Evolutionary conservation across 92 coral and sea anemone genomes (phyloP).

Genomic region (Paramuricea clavata): DNA sequence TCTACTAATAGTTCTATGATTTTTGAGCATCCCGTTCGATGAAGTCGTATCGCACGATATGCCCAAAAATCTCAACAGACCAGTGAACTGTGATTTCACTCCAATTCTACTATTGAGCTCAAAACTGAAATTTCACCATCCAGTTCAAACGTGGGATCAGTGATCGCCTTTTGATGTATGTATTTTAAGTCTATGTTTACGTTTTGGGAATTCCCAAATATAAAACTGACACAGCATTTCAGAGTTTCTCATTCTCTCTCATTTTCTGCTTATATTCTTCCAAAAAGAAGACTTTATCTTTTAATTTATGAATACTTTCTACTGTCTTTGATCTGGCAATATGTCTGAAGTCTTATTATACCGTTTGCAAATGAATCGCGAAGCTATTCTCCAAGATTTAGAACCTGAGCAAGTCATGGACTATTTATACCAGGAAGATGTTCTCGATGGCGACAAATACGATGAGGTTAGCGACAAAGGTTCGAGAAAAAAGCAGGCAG

Average conservation of each 20-base stretch:
- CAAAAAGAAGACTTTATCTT: neutral
- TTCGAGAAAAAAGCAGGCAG: slow-evolving; percentile 70
- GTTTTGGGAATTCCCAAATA: neutral
- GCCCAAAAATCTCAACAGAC: too few relatives aligned
- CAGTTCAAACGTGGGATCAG: neutral
- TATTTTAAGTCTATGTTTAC: neutral
- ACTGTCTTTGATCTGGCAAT: neutral
- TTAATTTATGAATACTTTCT: neutral
- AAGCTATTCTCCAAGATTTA: slow-evolving; percentile 66
- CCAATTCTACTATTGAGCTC: too few relatives aligned
- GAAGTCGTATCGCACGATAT: too few relatives aligned
- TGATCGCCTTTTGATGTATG: neutral
- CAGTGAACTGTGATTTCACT: too few relatives aligned
- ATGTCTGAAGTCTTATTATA: slow-evolving; percentile 36
- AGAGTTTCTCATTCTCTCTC: neutral
- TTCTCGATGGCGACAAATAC: slow-evolving; percentile 82
- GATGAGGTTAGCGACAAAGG: slow-evolving; percentile 76
- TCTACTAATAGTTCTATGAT: too few relatives aligned
- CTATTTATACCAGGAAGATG: slow-evolving; percentile 81
- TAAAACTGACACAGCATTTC: slow-evolving; percentile 5
- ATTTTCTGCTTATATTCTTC: neutral
- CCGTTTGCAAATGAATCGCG: slow-evolving; percentile 71
- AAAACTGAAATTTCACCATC: neutral
- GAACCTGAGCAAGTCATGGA: slow-evolving; percentile 79
- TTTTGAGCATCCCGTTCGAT: too few relatives aligned